Evolutionary conservation across 2,113 vertebrate genomes (phyloP).

Genomic region (Azemiops feae): DNA sequence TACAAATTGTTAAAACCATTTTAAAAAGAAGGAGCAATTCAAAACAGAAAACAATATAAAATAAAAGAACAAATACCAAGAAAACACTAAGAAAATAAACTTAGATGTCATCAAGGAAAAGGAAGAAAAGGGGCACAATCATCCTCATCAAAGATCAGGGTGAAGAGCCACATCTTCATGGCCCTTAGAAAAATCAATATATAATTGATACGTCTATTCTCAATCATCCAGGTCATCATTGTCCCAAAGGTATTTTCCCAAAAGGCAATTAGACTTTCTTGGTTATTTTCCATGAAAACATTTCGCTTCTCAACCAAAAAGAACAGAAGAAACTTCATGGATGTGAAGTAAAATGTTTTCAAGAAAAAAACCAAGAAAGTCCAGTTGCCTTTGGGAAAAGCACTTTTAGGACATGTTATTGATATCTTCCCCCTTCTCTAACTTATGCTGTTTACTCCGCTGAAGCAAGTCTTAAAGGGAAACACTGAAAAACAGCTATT

Average conservation of each 20-base stretch:
- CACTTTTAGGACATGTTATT: background rate
- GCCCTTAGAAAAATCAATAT: background rate
- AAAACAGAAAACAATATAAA: background rate
- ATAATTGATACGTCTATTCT: background rate
- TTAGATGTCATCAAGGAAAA: background rate
- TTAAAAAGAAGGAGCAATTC: background rate
- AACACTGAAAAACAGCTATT: background rate
- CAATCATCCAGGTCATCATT: background rate
- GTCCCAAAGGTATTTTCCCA: background rate
- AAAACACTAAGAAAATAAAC: background rate
- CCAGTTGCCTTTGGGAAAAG: background rate
- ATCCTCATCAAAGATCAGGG: background rate
- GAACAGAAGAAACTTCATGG: background rate
- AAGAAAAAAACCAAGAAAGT: background rate
- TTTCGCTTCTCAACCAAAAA: background rate
- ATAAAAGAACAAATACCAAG: background rate
- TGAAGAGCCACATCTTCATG: background rate
- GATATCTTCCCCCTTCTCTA: background rate
- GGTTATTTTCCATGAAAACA: background rate
- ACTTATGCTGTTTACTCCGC: background rate
- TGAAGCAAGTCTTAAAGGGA: background rate
- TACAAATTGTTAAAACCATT: background rate
- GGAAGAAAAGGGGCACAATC: background rate
- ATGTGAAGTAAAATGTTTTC: background rate
- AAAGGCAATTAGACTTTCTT: background rate